Evolutionary conservation across 2,113 vertebrate genomes (phyloP).

Genomic region (Pseudopipra pipra): DNA sequence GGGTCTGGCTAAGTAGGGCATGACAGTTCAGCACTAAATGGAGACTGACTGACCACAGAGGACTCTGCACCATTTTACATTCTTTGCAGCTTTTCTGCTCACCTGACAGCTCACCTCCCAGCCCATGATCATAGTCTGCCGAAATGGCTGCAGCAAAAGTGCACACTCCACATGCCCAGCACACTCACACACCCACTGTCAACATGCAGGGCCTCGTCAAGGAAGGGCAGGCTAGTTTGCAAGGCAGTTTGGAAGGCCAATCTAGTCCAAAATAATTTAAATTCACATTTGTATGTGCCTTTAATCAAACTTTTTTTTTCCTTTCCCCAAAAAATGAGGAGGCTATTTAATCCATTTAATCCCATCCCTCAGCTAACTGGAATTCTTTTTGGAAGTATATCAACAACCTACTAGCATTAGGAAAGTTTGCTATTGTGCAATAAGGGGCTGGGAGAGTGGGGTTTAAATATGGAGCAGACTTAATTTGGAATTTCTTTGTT

Average conservation of each 20-base stretch:
- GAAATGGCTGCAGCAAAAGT: not conserved
- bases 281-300: not conserved
- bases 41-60: not conserved
- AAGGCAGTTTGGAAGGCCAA: not conserved
- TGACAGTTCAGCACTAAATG: not conserved
- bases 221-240: not conserved
- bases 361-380: conserved; percentile 28
- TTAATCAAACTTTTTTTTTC: not conserved
- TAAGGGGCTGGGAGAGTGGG: not conserved
- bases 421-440: conserved; percentile 34
- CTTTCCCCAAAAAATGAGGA: not conserved
- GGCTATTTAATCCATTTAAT: conserved; percentile 50
- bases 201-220: fast-evolving
- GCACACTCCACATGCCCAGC: fast-evolving
- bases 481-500: conserved; percentile 63
- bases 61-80: not conserved
- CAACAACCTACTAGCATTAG: conserved; percentile 8
- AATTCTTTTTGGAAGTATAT: conserved; percentile 45
- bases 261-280: not conserved
- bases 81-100: not conserved
- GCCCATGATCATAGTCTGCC: fast-evolving
- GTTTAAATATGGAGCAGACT: not conserved
- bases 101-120: not conserved
- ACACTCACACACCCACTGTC: not conserved
- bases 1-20: not conserved